Evolutionary conservation across 2,113 vertebrate genomes (phyloP), one percentile per base, ranked within the genome.

Genomic region (Tachuris rubrigastra): DNA sequence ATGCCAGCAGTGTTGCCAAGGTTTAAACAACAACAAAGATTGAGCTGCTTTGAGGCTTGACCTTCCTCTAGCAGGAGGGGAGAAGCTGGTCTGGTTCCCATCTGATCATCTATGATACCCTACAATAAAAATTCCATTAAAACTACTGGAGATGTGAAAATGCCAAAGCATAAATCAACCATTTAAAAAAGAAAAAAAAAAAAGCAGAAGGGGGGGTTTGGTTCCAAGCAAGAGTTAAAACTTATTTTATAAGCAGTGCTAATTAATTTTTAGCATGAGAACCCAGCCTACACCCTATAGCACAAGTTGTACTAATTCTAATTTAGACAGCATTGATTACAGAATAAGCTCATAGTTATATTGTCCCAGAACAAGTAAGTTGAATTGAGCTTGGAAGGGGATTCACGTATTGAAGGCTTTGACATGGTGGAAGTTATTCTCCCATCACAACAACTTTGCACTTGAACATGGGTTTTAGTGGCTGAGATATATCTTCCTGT

Each of bases 11-110:
- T 60, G 42, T 67, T 90, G 85, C 65, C 68, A 93, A 89, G 90
- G 65, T 94, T 93, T 94, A 92, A 96, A 90, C 37, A 89, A 49
- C 60, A 96, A 58, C 53, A 90, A 78, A 94, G 86, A 30, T 69
- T 30, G 86, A 83, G 44, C 41, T 95, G 69, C 73, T 93, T 88
- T 95, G 83, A 89, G 95, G 90, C 28, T 31, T 92, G 90, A 81
- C 93, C 88, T 87, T 93, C 76, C 35, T 31, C 49, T 90, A 58
- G 76, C 49, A 79, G 66, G 83, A 93, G 56, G 60, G 68, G 41
- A 85, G 72, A 93, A 87, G 46, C 69, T 93, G 85, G 7, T 94
- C 76, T 92, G 76, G 55, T 53, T 95, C 60, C 65, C 44, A 84
- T 65, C 52, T 90, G 68, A 90, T 82, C 53, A 39, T 46, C 53